Evolutionary conservation across 2,113 vertebrate genomes (phyloP).

Genomic region (Puma concolor): DNA sequence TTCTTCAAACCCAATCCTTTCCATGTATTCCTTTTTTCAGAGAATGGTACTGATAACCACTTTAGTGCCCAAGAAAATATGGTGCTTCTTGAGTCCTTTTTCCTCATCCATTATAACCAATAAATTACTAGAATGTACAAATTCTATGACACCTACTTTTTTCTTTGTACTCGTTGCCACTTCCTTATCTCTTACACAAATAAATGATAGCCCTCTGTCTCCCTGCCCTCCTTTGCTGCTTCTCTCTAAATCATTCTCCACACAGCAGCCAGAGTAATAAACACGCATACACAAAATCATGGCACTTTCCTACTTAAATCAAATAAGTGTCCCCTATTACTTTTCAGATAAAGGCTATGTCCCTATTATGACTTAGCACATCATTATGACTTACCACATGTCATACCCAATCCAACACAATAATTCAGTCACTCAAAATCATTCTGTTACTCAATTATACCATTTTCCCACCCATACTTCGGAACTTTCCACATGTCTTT

Average conservation of each 20-base stretch:
- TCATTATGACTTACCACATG: background rate
- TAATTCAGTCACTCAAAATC: background rate
- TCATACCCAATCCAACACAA: background rate
- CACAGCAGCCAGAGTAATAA: background rate
- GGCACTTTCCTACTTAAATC: background rate
- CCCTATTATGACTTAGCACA: background rate
- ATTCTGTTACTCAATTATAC: background rate
- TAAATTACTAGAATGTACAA: background rate
- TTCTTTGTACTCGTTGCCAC: background rate
- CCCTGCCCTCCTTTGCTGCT: background rate
- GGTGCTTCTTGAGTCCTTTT: background rate
- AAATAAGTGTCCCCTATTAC: background rate
- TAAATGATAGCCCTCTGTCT: background rate
- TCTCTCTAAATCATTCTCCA: background rate
- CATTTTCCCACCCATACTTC: background rate
- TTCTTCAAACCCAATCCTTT: background rate
- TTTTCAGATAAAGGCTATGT: background rate
- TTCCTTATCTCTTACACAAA: background rate
- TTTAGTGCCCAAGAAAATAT: background rate
- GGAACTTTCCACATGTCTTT: background rate
- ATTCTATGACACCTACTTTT: background rate
- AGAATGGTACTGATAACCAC: background rate
- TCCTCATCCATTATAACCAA: background rate
- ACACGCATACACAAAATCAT: background rate
- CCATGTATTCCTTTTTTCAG: background rate